phyloP scores from a whole-genome alignment of 2,113 vertebrate species.

The Anser brachyrhynchus region DNA sequence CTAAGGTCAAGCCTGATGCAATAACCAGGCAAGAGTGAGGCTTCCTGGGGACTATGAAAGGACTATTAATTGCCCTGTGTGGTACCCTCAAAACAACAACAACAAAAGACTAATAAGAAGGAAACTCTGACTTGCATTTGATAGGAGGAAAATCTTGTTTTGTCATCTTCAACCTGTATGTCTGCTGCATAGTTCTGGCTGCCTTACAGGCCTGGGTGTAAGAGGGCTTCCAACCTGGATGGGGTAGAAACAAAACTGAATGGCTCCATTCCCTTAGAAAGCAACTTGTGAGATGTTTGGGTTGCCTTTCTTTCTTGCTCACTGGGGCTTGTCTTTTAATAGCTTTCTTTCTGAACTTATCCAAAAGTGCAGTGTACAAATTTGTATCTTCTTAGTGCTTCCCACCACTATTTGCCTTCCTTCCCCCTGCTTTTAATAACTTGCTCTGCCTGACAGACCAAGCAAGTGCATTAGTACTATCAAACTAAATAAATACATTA shows the following conservation, averaged over 20 bases:
- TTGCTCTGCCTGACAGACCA: neutral
- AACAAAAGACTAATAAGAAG: neutral
- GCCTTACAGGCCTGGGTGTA: neutral
- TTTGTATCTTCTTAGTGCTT: neutral
- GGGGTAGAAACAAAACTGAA: neutral
- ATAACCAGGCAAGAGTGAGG: neutral
- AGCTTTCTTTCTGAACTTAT: neutral
- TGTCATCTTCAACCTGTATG: neutral
- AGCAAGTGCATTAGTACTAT: neutral
- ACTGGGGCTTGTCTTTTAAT: neutral
- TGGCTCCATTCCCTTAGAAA: neutral
- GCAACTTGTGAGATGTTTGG: neutral
- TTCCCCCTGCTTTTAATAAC: neutral
- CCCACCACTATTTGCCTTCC: neutral
- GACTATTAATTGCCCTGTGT: rapidly evolving
- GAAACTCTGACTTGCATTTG: rapidly evolving
- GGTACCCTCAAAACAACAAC: neutral
- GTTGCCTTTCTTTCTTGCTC: neutral
- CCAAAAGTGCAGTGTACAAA: neutral
- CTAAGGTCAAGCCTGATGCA: neutral
- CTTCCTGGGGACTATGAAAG: neutral
- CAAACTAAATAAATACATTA: neutral
- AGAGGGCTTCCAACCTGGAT: neutral
- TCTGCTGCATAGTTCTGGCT: neutral
- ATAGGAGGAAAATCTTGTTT: neutral